These are phyloP conservation scores for Calidris pugnax DNA, from an alignment of 2,113 vertebrate species.

Conservation along the genomic window DNA sequence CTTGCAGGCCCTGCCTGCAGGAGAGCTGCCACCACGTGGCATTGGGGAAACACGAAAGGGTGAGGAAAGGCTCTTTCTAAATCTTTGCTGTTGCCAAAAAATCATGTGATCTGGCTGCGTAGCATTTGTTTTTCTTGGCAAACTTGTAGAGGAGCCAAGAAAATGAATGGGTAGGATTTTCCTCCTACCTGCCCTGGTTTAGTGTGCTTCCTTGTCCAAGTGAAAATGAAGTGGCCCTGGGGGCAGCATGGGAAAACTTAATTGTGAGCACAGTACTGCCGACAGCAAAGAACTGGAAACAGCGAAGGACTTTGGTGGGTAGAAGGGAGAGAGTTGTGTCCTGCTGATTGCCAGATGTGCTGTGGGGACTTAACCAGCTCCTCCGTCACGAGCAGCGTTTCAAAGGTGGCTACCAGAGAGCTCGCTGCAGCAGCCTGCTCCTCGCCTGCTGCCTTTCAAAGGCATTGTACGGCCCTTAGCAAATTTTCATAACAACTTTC, in stretches of 20 bases:
- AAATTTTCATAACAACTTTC: not conserved
- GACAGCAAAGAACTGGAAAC: not conserved
- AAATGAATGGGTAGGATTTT: not conserved
- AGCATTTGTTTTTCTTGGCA: not conserved
- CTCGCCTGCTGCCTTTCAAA: not conserved
- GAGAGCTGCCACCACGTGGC: accelerated
- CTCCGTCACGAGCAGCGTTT: accelerated
- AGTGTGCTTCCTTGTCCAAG: not conserved
- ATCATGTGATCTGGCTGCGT: accelerated
- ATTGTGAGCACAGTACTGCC: accelerated
- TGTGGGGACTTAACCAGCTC: not conserved
- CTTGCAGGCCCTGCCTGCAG: not conserved
- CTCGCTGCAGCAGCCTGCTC: not conserved
- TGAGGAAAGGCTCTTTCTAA: not conserved
- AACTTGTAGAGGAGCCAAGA: not conserved
- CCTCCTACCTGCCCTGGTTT: not conserved
- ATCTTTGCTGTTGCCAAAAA: not conserved
- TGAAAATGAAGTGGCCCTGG: not conserved
- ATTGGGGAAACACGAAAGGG: accelerated
- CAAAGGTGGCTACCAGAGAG: not conserved
- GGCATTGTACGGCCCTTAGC: not conserved
- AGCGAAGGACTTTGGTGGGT: not conserved
- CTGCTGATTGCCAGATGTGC: not conserved
- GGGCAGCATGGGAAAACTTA: not conserved
- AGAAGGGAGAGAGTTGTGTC: not conserved